Base-by-base conservation (phyloP, 2,888 invertebrate genomes). In the Acrocera orbiculus region DNA sequence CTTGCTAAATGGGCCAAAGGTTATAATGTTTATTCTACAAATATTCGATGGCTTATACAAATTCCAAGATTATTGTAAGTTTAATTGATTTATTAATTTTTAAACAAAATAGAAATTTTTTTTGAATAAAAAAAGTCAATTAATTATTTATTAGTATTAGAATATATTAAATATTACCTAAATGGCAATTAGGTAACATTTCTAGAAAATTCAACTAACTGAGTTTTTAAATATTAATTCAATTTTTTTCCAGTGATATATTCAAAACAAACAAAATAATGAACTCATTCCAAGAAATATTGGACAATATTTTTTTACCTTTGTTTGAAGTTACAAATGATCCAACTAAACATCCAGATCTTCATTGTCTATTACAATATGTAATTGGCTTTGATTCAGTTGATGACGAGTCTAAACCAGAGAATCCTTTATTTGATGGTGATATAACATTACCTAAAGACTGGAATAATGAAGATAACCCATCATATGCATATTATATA, bases 401-500 rank as follows among this genome's bases (percentile, higher is more conserved):
- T 30, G 98, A 99, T 56, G 98, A 99, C 57, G 98, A 99, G 62
- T 92, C 92, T 31, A 99, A 98, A 62, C 90, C 95, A 0, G 98
- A 98, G 62, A 86, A 90, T 65, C 85, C 87, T 44, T 60, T 82
- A 52, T 71, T 95, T 63, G 82, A 92, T 65, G 70, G 73, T 44
- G 77, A 85, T 52, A 76, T 78, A 34, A 70, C 70, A 29, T 66
- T 73, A 8, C 98, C 98, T 0, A 75, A 70, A 37, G 64, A 76
- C 34, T 98, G 96, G 93, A 73, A 66, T 20, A 79, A 80, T 30
- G 69, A 74, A 32, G 95, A 96, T 56, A 98, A 98, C 66, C 98
- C 98, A 8, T 90, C 96, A 0, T 98, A 98, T 61, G 83, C 83
- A 5, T 98, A 98, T 63, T 99, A 99, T 55, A 74, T 92, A 40